phyloP scores from a whole-genome alignment of 2,888 invertebrate genomes.

The Galerucella nymphaeae region DNA sequence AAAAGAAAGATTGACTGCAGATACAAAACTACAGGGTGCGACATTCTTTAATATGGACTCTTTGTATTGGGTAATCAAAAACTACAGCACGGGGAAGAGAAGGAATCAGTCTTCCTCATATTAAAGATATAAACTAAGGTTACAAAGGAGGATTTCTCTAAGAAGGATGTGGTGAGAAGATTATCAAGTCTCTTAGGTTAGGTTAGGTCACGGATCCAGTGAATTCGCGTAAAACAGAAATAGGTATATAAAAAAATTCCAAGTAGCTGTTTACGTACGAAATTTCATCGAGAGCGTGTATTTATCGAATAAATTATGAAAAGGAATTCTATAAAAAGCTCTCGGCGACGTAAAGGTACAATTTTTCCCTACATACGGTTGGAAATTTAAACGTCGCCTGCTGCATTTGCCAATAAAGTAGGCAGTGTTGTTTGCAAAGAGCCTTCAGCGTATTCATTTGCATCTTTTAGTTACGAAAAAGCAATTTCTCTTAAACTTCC shows the following conservation, averaged over 20 bases:
- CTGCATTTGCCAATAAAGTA: conserved; percentile 1
- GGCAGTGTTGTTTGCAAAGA: background rate
- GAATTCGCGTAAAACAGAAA: background rate
- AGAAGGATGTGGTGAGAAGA: no score
- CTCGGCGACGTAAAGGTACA: background rate
- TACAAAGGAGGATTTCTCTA: no score
- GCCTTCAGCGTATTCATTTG: conserved; percentile 4
- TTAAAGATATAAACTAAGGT: no score
- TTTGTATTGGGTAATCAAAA: no score
- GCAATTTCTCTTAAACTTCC: background rate
- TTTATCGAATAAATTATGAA: conserved; percentile 4
- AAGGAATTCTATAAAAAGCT: background rate
- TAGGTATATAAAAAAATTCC: background rate
- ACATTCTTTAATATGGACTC: no score
- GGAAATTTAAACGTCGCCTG: background rate
- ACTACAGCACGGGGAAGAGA: no score
- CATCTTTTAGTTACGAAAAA: background rate
- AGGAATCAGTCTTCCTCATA: no score
- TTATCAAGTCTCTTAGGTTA: no score
- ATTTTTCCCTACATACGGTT: conserved; percentile 2
- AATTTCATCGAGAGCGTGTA: background rate
- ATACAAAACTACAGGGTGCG: no score
- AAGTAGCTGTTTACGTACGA: background rate
- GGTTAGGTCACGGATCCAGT: background rate
- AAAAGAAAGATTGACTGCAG: no score